phyloP scores from a whole-genome alignment of 2,888 invertebrate genomes.

The Scelioninae gen. 1 region DNA sequence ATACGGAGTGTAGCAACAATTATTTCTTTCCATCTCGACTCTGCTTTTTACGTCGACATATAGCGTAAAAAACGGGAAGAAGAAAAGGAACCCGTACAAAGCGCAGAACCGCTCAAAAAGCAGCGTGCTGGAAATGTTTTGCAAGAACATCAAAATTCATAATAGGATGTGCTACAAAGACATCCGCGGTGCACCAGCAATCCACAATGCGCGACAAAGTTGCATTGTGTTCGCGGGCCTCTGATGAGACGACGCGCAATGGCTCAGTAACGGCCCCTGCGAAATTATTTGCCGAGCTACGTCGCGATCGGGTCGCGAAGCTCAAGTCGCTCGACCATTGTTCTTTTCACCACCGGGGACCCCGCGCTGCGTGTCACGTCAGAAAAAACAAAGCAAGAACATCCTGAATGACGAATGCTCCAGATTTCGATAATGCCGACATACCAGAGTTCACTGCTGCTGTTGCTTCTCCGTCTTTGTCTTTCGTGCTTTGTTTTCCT shows the following conservation, averaged over 20 bases:
- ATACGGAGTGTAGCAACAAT: slow-evolving; percentile 44
- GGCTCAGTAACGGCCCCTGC: slow-evolving; percentile 65
- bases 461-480: slow-evolving; percentile 8
- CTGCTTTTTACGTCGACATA: slow-evolving; percentile 3
- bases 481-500: slow-evolving; percentile 12
- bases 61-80: slow-evolving; percentile 3
- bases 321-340: slow-evolving; percentile 72
- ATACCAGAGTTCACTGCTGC: slow-evolving; percentile 17
- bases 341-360: slow-evolving; percentile 72
- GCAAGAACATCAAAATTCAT: slow-evolving; percentile 61
- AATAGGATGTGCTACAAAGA: slow-evolving; percentile 56
- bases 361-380: slow-evolving; percentile 61
- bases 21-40: slow-evolving; percentile 54
- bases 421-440: slow-evolving; percentile 70
- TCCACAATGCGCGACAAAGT: too few species aligned
- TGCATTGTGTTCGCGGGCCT: too few species aligned
- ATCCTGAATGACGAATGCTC: slow-evolving; percentile 66
- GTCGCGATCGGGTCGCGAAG: slow-evolving; percentile 66
- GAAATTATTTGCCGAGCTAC: slow-evolving; percentile 74
- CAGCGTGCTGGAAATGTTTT: slow-evolving; percentile 49
- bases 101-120: slow-evolving; percentile 29
- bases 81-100: neutral
- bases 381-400: slow-evolving; percentile 64
- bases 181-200: slow-evolving; percentile 40
- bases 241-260: slow-evolving; percentile 70